Evolutionary conservation across 2,888 invertebrate genomes (phyloP).

Genomic region (Opisthograptis luteolata): DNA sequence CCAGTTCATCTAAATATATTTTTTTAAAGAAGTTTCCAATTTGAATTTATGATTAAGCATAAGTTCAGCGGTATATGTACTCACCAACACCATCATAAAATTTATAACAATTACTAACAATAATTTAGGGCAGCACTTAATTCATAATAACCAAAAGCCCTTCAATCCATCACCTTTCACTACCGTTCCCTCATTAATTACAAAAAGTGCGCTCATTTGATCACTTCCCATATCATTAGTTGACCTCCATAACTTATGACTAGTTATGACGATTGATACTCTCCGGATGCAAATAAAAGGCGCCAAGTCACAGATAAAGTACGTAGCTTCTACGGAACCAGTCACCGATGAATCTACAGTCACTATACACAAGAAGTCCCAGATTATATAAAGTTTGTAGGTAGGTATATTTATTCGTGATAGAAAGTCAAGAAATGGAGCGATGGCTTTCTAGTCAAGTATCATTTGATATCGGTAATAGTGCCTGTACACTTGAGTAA

Average conservation of each 20-base stretch:
- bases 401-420: constrained; percentile 7
- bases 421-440: constrained; percentile 40
- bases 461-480: constrained; percentile 16
- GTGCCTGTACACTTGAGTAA: constrained; percentile 6
- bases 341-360: neutral
- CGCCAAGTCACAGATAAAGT: constrained; percentile 12
- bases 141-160: neutral
- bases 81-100: too few relatives aligned
- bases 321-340: neutral
- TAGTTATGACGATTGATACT: constrained; percentile 1
- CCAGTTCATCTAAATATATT: too few relatives aligned
- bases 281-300: constrained; percentile 31
- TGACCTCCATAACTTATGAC: neutral
- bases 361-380: neutral
- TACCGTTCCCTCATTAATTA: constrained; percentile 13
- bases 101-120: too few relatives aligned
- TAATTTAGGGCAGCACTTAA: constrained; percentile 7
- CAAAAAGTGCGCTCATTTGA: constrained; percentile 13
- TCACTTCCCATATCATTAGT: constrained; percentile 3
- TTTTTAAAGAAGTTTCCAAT: too few relatives aligned
- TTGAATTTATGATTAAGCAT: too few relatives aligned
- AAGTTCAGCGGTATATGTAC: too few relatives aligned
- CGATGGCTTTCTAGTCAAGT: constrained; percentile 33
- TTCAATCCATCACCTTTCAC: constrained; percentile 11
- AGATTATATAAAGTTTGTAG: neutral